These are phyloP conservation scores for Rutilus rutilus DNA, from an alignment of 2,113 vertebrate species.

Conservation along the genomic window DNA sequence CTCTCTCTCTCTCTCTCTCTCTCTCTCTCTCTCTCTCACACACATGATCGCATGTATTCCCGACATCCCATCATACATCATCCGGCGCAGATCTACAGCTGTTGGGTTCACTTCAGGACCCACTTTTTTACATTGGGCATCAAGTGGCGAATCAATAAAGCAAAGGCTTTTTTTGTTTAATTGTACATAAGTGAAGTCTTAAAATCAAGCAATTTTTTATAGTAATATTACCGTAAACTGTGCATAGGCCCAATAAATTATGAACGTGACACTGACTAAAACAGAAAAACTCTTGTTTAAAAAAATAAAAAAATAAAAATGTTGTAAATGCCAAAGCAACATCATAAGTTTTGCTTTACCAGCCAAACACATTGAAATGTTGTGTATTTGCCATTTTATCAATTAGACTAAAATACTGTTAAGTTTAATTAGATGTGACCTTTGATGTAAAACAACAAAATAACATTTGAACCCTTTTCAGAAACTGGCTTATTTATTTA, in stretches of 20 bases:
- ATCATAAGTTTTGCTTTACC: background rate
- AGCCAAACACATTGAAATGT: background rate
- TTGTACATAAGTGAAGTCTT: background rate
- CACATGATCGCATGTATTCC: background rate
- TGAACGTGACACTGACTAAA: background rate
- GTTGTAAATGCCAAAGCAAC: background rate
- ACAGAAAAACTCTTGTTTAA: background rate
- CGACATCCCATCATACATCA: conserved; percentile 35
- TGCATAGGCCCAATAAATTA: background rate
- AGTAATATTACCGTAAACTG: background rate
- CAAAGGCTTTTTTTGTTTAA: too few relatives aligned
- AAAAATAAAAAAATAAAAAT: too few relatives aligned
- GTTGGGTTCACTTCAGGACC: background rate
- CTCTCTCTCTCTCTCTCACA: background rate
- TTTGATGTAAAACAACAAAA: background rate
- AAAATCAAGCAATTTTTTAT: background rate
- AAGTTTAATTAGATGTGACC: background rate
- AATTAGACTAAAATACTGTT: background rate
- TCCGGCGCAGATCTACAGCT: background rate
- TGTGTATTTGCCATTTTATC: background rate
- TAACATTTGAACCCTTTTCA: background rate
- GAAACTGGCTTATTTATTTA: background rate
- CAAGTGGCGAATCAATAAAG: background rate
- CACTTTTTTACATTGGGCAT: background rate
- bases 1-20: background rate